These are phyloP conservation scores for Choristoneura fumiferana DNA, from an alignment of 1,140 invertebrate genomes.

Conservation along the genomic window DNA sequence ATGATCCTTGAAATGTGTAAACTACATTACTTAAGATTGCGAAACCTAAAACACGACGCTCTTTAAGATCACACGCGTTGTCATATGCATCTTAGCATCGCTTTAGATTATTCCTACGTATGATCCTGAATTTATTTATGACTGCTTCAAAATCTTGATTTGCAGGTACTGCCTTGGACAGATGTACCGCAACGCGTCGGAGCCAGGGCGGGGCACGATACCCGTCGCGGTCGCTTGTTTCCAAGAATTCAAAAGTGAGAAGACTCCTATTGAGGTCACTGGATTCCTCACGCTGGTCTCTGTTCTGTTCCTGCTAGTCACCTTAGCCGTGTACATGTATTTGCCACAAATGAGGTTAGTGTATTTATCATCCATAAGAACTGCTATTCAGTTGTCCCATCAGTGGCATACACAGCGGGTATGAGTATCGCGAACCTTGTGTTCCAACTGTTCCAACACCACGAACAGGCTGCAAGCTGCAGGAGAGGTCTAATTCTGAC, in stretches of 20 bases:
- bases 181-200: slow-evolving; percentile 43
- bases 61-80: no score
- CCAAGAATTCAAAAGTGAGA: slow-evolving; percentile 36
- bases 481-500: neutral
- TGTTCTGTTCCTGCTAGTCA: slow-evolving; percentile 78
- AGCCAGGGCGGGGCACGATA: slow-evolving; percentile 28
- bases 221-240: slow-evolving; percentile 78
- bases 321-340: slow-evolving; percentile 79
- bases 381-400: no score
- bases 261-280: slow-evolving; percentile 51
- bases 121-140: no score
- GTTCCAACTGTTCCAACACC: no score
- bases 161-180: slow-evolving; percentile 74
- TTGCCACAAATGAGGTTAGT: slow-evolving; percentile 81
- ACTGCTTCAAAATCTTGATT: no score
- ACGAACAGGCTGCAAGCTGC: no score
- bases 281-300: slow-evolving; percentile 79
- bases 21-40: no score
- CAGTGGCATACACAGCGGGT: neutral
- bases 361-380: slow-evolving; percentile 11
- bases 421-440: no score
- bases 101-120: no score
- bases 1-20: no score
- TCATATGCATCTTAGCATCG: no score
- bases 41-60: no score